These are phyloP conservation scores for Tuberolachnus salignus DNA, from an alignment of 2,888 invertebrate species.

Conservation along the genomic window DNA sequence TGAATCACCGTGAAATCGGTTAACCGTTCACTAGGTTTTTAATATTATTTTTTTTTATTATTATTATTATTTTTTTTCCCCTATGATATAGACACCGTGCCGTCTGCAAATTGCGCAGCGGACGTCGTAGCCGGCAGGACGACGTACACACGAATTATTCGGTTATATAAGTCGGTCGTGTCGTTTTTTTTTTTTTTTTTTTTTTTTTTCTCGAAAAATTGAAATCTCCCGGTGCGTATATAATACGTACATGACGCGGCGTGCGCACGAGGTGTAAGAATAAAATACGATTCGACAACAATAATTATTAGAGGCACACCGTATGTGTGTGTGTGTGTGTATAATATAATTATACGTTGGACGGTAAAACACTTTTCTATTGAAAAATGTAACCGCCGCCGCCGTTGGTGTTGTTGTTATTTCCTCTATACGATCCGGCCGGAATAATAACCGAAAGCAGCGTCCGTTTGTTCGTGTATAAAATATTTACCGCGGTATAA, in stretches of 20 bases:
- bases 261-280: conserved; percentile 22
- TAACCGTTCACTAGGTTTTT: not conserved
- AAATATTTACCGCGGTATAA: not conserved
- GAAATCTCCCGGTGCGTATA: conserved; percentile 5
- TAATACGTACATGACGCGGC: not conserved
- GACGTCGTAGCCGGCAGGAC: conserved; percentile 20
- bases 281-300: conserved; percentile 27
- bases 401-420: not conserved
- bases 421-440: conserved; percentile 4
- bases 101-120: not conserved
- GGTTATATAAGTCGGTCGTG: not conserved
- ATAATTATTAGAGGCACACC: conserved; percentile 7
- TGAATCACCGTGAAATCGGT: conserved; percentile 12
- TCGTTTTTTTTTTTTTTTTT: no score
- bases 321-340: no score
- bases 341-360: conserved; percentile 28
- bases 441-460: not conserved
- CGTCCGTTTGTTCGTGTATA: not conserved
- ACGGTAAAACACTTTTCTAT: conserved; percentile 23
- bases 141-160: not conserved
- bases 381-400: conserved; percentile 24
- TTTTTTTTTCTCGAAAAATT: conserved; percentile 3
- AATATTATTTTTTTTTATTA: no score
- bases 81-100: not conserved
- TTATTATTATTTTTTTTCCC: not conserved